These are phyloP conservation scores for Tragulus kanchil DNA, from an alignment of 2,113 vertebrate genomes.

Conservation along the genomic window DNA sequence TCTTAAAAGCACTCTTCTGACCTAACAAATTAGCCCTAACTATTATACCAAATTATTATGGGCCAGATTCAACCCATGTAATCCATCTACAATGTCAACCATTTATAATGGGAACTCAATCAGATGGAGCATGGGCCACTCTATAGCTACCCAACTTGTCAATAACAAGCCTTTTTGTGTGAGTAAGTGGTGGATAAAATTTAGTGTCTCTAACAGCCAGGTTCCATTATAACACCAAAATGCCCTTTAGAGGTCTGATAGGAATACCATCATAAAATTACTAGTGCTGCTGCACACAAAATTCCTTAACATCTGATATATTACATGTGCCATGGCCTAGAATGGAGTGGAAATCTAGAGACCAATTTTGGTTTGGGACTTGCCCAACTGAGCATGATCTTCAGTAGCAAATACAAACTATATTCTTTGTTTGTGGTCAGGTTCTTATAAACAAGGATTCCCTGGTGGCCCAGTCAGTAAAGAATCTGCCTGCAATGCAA, in stretches of 20 bases:
- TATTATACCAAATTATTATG: background rate
- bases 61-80: background rate
- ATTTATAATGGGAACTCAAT: background rate
- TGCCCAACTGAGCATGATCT: background rate
- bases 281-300: background rate
- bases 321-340: background rate
- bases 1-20: background rate
- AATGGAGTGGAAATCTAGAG: background rate
- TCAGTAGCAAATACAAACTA: background rate
- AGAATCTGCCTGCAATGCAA: no score
- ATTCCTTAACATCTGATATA: background rate
- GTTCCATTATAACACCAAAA: background rate
- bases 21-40: background rate
- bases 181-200: background rate
- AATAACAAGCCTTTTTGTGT: background rate
- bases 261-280: background rate
- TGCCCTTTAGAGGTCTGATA: background rate
- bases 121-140: background rate
- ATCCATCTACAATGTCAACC: background rate
- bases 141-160: background rate
- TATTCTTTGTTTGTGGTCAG: background rate
- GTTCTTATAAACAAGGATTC: conserved; percentile 2
- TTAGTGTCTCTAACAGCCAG: background rate
- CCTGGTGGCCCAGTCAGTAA: no score
- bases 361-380: background rate